Conservation (phyloP, 2,797 vertebrate species). For the Chloroceryle amazona region DNA sequence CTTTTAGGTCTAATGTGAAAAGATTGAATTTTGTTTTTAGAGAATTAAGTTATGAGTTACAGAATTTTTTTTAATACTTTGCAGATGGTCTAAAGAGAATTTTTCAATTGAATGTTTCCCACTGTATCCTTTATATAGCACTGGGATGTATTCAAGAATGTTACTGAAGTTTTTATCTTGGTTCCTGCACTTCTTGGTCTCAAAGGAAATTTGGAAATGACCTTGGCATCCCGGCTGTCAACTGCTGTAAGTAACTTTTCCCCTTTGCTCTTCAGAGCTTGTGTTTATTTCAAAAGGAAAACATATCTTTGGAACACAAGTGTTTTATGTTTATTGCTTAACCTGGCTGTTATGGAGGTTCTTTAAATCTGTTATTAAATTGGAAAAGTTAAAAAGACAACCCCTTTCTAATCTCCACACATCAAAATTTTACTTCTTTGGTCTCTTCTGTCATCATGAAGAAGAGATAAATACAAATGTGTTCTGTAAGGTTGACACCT, state of each 20-base stretch:
- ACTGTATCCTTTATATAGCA: conserved; percentile 83
- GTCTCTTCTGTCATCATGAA: not conserved
- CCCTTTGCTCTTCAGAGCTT: not conserved
- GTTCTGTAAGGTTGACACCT: not conserved
- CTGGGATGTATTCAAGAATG: conserved; percentile 95
- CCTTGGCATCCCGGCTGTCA: conserved; percentile 93
- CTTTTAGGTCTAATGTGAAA: not conserved
- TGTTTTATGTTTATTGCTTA: not conserved
- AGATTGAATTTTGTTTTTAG: not conserved
- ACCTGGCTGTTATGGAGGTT: not conserved
- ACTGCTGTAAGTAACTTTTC: conserved; percentile 89
- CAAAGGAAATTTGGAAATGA: conserved; percentile 99
- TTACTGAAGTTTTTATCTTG: conserved; percentile 98
- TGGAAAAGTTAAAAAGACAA: not conserved
- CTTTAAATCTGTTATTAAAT: not conserved
- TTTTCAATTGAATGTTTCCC: not conserved
- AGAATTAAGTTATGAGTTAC: not conserved
- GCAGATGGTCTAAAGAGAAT: not conserved
- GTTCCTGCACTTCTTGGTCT: conserved; percentile 96
- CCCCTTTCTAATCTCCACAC: not conserved
- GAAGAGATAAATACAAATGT: not conserved
- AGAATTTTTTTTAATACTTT: not conserved
- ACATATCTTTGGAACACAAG: not conserved
- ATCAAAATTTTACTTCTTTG: not conserved
- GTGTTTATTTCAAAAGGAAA: not conserved